Evolutionary conservation across 2,888 invertebrate genomes (phyloP).

Genomic region (Torymus aiolomorphi): DNA sequence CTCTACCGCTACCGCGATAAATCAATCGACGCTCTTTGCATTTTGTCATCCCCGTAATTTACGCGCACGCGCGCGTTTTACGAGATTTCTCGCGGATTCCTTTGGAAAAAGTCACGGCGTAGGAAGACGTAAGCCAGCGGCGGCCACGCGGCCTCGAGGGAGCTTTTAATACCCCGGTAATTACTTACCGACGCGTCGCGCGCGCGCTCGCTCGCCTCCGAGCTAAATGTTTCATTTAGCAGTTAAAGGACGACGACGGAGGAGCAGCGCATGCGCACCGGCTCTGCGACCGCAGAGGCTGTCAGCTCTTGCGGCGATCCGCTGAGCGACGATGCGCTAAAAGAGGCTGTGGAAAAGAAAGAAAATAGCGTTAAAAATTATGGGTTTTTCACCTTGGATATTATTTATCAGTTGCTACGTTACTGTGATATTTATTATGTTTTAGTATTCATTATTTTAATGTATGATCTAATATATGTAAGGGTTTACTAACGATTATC

Average conservation of each 20-base stretch:
- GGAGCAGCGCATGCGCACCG: conserved; percentile 14
- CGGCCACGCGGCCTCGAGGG: conserved; percentile 2
- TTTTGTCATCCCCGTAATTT: conserved; percentile 39
- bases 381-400: too few relatives aligned
- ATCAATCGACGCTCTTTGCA: conserved; percentile 43
- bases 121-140: too few relatives aligned
- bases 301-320: conserved; percentile 40
- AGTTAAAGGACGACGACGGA: conserved; percentile 43
- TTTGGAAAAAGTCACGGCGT: conserved; percentile 20
- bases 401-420: too few relatives aligned
- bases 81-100: conserved; percentile 45
- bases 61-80: conserved; percentile 38
- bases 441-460: too few relatives aligned
- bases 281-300: conserved; percentile 44
- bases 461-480: too few relatives aligned
- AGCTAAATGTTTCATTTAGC: conserved; percentile 55
- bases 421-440: too few relatives aligned
- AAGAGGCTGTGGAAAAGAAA: background rate
- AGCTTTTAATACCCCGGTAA: conserved; percentile 50
- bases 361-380: too few relatives aligned
- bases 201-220: conserved; percentile 36
- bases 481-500: too few relatives aligned
- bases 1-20: conserved; percentile 11
- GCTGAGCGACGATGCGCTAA: conserved; percentile 26
- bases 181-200: conserved; percentile 50